phyloP scores from a whole-genome alignment of 1,140 invertebrate genomes.

The Pseudomyrmex flavicornis region DNA sequence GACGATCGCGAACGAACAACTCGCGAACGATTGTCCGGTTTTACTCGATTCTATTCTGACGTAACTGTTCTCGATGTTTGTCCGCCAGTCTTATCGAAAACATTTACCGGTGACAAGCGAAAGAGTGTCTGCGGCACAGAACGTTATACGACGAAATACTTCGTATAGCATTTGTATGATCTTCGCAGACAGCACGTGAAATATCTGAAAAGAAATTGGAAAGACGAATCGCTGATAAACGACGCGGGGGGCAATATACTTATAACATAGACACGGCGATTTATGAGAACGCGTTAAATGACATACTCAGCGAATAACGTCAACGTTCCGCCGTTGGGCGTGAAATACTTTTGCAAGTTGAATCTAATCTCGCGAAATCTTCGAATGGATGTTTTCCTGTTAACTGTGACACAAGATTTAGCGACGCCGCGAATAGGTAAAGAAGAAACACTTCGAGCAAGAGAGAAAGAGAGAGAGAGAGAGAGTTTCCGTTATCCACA shows the following conservation, averaged over 20 bases:
- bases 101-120: conserved; percentile 69
- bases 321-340: conserved; percentile 82
- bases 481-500: neutral
- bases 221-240: conserved; percentile 75
- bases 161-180: conserved; percentile 85
- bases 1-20: conserved; percentile 61
- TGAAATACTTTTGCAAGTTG: conserved; percentile 81
- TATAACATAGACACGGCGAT: conserved; percentile 56
- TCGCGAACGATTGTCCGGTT: conserved; percentile 73
- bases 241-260: conserved; percentile 47
- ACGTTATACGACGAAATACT: conserved; percentile 81
- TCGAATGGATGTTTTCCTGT: neutral
- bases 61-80: conserved; percentile 84
- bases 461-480: neutral
- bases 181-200: conserved; percentile 83
- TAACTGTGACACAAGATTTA: neutral
- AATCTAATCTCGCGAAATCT: conserved; percentile 40
- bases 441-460: neutral
- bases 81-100: conserved; percentile 75
- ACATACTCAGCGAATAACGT: conserved; percentile 83
- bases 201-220: conserved; percentile 83
- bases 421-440: neutral
- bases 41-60: conserved; percentile 77
- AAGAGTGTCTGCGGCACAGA: conserved; percentile 78
- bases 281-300: conserved; percentile 79